Conservation (phyloP, 2,888 invertebrate genomes). For the Noctua comes region DNA sequence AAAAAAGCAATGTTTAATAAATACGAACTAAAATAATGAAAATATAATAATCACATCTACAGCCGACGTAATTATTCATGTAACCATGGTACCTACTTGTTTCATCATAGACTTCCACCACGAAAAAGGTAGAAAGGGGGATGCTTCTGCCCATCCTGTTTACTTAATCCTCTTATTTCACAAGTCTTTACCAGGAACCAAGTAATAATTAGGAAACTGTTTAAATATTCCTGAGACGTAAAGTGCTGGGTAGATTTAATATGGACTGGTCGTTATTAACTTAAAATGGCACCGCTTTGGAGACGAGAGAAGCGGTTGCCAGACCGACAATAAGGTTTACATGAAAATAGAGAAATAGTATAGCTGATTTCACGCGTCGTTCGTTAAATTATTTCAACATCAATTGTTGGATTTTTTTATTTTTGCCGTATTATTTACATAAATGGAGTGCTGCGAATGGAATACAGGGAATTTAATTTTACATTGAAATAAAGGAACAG, state of each 20-base stretch:
- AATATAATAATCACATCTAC: too few species aligned
- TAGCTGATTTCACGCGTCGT: not conserved
- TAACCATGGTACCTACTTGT: not conserved
- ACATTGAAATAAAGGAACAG: too few species aligned
- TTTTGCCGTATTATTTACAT: not conserved
- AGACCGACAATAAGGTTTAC: not conserved
- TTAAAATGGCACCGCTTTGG: not conserved
- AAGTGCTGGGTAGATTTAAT: slow-evolving; percentile 43
- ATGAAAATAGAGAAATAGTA: not conserved
- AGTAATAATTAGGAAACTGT: slow-evolving; percentile 28
- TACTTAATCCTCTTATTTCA: slow-evolving; percentile 7
- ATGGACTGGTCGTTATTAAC: slow-evolving; percentile 20
- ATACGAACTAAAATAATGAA: too few species aligned
- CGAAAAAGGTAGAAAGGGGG: not conserved
- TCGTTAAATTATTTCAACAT: not conserved
- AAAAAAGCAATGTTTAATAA: too few species aligned
- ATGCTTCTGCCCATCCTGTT: slow-evolving; percentile 6
- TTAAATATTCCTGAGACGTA: slow-evolving; percentile 37
- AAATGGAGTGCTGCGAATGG: too few species aligned
- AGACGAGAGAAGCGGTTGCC: not conserved
- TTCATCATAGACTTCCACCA: not conserved
- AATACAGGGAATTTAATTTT: not conserved
- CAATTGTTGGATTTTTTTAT: not conserved
- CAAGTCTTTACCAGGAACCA: slow-evolving; percentile 27
- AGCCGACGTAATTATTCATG: too few species aligned